Conservation (phyloP, 2,113 vertebrate species). For the Oxygymnocypris stewartii region DNA sequence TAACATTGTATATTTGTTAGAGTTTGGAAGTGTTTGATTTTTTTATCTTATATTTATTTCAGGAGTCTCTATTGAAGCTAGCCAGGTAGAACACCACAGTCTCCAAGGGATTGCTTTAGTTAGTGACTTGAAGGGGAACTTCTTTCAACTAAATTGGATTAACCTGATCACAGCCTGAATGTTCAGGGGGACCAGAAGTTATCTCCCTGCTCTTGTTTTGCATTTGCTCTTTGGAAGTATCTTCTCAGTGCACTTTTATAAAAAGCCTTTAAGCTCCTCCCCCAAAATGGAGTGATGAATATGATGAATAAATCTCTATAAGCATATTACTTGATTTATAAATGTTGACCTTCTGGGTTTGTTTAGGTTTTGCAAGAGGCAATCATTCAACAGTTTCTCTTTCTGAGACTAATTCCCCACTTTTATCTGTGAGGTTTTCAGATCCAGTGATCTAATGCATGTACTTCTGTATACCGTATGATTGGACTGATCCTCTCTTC, state of each 20-base stretch:
- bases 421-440: conserved; percentile 64
- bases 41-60: conserved; percentile 26
- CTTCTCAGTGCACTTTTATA: conserved; percentile 67
- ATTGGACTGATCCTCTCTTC: conserved; percentile 64
- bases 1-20: neutral
- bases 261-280: conserved; percentile 71
- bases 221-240: conserved; percentile 36
- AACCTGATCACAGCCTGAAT: conserved; percentile 12
- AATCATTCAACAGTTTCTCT: conserved; percentile 71
- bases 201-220: conserved; percentile 23
- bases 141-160: conserved; percentile 33
- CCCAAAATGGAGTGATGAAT: conserved; percentile 64
- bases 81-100: conserved; percentile 51
- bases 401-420: conserved; percentile 33
- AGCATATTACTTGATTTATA: conserved; percentile 68
- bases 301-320: conserved; percentile 55
- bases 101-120: conserved; percentile 39
- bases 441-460: conserved; percentile 72
- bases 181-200: conserved; percentile 4
- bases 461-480: conserved; percentile 68
- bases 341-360: conserved; percentile 72
- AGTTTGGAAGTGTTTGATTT: neutral
- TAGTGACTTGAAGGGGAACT: conserved; percentile 26
- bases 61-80: conserved; percentile 73
- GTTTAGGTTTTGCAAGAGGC: conserved; percentile 74